Base-by-base conservation (phyloP, 2,113 vertebrate species). In the Amphiprion percula region DNA sequence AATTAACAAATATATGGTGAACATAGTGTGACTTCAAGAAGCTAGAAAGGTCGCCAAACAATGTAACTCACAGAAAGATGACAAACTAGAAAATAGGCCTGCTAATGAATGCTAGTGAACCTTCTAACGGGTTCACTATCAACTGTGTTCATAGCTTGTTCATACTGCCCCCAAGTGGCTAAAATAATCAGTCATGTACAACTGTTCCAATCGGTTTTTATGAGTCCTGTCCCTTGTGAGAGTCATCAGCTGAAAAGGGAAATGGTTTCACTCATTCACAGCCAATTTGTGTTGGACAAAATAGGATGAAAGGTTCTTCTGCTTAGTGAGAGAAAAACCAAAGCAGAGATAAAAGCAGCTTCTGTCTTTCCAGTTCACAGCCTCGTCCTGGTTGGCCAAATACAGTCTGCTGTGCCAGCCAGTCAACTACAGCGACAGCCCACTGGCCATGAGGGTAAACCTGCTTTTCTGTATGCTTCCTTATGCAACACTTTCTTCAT, bases 321-420 rank as follows among this genome's bases (percentile, higher is more conserved):
- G 68, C 39, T 67, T 62, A 64, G 16, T 61, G 66, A 47, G 56
- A 62, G 54, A 68, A 4, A 30, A 73, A 61, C 23, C 10, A 68
- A 81, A 71, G 56, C 68, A n/a, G 24, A 77, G 37, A 65, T 67
- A 23, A 74, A 77, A 68, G 39, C 46, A 24, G 30, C 21, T 79
- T 88, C 71, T 87, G 19, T 94, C 70, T 89, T 74, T 77, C 26
- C 77, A 95, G 95, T 95, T 96, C 80, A 79, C 92, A 77, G 82
- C 89, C 61, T 92, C 94, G 19, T 93, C 74, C n/a, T 37, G 95
- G 69, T 89, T 92, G 87, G 90, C 71, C 26, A 71, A 74, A 70
- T 94, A 93, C 85, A 95, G 91, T 86, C 94, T 91, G 52, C 83
- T 95, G 62, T 94, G 94, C 64, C 93, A 95, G 82, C 93, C 91